Evolutionary conservation across 2,113 vertebrate species (phyloP), one percentile per base, ranked within the genome.

Genomic region (Talpa occidentalis): DNA sequence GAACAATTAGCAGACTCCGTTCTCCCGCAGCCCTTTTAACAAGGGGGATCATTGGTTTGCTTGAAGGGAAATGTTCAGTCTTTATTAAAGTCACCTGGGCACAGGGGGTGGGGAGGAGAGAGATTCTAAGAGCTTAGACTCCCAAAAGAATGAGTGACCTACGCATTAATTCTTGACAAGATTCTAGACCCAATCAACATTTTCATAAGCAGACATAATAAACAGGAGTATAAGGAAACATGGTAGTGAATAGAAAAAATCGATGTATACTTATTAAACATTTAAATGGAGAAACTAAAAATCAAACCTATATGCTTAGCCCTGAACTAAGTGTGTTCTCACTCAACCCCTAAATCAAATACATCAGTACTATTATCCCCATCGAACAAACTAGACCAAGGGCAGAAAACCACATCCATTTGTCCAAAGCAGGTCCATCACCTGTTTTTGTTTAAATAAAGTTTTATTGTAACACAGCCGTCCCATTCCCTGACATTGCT

Each of bases 361-460:
- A 66, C 14, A 30, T 59, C 2, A 35, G 32, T 59, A n/a, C 59
- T 30, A 47, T 78, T 22, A 56, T 40, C 10, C 26, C 3, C 12
- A 72, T 7, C n/a, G 15, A 52, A 52, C 21, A 74, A 87, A 76
- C 16, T 35, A 92, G 66, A 28, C 6, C 35, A 74, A 3, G 14
- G 16, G 73, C 35, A 84, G 40, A 30, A 83, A 90, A 54, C 42
- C 21, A 56, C 11, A 56, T 62, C 10, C 8, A 10, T 8, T 0
- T 1, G 4, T 66, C 44, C 3, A 12, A 93, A 69, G 56, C 28
- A 8, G 15, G 21, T 42, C 54, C 22, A 11, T 35, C 1, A 0
- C 28, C 59, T 60, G 11, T 22, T 32, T 95, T 70, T 69, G n/a
- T 35, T 93, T 35, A 60, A 93, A 84, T 94, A 88, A 97, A 92